These are phyloP conservation scores for Pristionchus pacificus DNA, from an alignment of 1,140 invertebrate genomes.

Conservation along the genomic window DNA sequence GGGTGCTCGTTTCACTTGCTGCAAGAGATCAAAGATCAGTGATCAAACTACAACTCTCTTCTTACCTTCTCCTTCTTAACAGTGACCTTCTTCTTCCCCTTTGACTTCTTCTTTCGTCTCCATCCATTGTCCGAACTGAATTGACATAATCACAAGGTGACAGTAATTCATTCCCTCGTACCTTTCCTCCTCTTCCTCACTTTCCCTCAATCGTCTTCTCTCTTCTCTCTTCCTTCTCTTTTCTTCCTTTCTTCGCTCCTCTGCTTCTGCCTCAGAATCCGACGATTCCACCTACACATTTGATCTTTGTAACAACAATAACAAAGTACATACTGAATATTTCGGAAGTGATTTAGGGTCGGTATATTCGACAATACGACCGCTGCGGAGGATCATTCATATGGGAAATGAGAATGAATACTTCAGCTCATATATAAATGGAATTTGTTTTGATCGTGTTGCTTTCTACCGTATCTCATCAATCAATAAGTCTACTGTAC, in stretches of 20 bases:
- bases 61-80: neutral
- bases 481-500: no score
- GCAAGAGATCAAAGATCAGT: neutral
- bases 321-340: neutral
- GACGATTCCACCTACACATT: neutral
- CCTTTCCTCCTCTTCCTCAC: neutral
- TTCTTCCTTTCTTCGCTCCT: neutral
- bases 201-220: neutral
- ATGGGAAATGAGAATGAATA: neutral
- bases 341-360: no score
- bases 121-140: neutral
- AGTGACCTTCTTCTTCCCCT: neutral
- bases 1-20: neutral
- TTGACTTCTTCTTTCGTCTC: neutral
- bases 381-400: neutral
- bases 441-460: no score
- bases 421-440: no score
- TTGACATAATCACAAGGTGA: no score
- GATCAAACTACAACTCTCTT: neutral
- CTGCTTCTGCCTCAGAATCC: neutral
- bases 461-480: neutral
- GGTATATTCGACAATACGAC: neutral
- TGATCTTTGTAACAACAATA: neutral
- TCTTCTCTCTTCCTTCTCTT: neutral
- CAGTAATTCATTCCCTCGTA: neutral